A percentile compares a stretch with the other conserved stretches of the same genome.
Conservation (phyloP, 2,113 vertebrate genomes). For the Nothoprocta perdicaria region DNA sequence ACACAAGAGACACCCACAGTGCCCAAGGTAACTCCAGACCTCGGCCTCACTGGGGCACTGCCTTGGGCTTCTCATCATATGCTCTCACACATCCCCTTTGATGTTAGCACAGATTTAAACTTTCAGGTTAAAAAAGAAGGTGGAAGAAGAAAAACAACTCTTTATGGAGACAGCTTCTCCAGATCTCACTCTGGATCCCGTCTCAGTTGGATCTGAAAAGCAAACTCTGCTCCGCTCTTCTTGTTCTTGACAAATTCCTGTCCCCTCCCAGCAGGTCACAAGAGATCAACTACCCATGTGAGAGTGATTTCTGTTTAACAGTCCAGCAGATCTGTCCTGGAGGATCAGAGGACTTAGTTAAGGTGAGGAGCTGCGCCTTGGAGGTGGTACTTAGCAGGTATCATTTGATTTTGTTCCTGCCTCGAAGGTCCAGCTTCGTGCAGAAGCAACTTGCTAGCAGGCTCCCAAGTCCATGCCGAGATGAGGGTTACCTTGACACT, state of each 20-base stretch:
- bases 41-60: slow-evolving; percentile 47
- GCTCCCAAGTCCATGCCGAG: slow-evolving; percentile 43
- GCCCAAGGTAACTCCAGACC: slow-evolving; percentile 63
- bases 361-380: slow-evolving; percentile 9
- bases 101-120: background rate
- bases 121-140: background rate
- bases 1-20: slow-evolving; percentile 2
- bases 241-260: background rate
- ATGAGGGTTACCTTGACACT: slow-evolving; percentile 61
- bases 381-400: background rate
- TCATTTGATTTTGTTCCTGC: slow-evolving; percentile 15
- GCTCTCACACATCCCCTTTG: background rate
- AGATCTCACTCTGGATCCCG: background rate
- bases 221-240: background rate
- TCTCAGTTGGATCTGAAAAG: slow-evolving; percentile 32
- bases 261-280: background rate
- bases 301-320: slow-evolving; percentile 8
- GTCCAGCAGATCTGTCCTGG: slow-evolving; percentile 26
- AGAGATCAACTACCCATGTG: background rate
- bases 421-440: slow-evolving; percentile 8
- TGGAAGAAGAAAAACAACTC: background rate
- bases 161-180: background rate
- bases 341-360: background rate
- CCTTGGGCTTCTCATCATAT: background rate
- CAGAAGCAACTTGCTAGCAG: slow-evolving; percentile 50